Conservation (phyloP, 2,113 vertebrate genomes). For the Marmota monax region DNA sequence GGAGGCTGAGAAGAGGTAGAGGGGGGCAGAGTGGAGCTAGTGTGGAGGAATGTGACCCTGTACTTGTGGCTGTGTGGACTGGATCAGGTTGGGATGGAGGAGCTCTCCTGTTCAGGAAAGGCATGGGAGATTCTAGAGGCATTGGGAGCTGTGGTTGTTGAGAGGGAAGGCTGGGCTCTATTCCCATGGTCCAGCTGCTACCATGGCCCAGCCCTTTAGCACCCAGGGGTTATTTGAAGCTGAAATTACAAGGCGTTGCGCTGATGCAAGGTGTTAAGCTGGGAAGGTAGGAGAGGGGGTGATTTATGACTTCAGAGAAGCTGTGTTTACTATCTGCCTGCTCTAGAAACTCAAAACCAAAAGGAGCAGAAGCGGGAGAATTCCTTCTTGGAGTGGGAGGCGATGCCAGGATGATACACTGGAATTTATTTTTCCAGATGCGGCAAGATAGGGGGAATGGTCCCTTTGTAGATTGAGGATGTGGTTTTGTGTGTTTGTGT, state of each 20-base stretch:
- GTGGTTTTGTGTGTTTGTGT: neutral
- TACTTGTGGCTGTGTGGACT: neutral
- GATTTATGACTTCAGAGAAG: constrained; percentile 93
- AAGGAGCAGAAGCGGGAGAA: constrained; percentile 67
- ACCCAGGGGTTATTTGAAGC: constrained; percentile 85
- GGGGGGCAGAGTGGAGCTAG: neutral
- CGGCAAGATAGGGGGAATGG: constrained; percentile 40
- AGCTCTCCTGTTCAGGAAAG: neutral
- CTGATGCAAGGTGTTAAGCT: constrained; percentile 87
- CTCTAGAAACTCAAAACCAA: constrained; percentile 83
- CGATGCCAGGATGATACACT: neutral
- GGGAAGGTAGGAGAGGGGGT: constrained; percentile 88
- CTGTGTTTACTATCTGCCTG: constrained; percentile 91
- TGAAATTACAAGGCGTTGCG: constrained; percentile 87
- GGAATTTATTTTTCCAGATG: constrained; percentile 78
- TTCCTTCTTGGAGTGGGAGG: constrained; percentile 61
- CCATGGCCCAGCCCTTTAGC: constrained; percentile 84
- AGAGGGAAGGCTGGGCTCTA: neutral
- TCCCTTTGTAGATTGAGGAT: neutral
- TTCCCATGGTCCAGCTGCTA: constrained; percentile 65
- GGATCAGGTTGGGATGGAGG: neutral
- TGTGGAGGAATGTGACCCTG: constrained; percentile 3
- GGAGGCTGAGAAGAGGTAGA: neutral
- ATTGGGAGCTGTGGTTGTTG: neutral
- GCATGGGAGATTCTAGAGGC: neutral